phyloP scores from a whole-genome alignment of 2,888 invertebrate genomes.

The Polyploca ridens region DNA sequence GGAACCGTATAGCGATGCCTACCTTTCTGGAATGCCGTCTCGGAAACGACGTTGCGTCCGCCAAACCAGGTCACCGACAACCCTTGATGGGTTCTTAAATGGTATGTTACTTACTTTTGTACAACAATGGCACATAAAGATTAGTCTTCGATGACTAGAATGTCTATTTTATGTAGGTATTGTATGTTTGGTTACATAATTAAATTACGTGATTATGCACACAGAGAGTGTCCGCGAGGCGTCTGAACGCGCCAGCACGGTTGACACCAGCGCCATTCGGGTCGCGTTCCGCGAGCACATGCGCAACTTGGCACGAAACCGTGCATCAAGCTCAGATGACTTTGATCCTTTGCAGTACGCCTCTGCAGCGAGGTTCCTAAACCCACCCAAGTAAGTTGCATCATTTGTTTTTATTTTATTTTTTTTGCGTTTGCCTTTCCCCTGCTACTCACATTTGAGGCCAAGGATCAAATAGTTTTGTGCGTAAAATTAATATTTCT shows the following conservation, averaged over 20 bases:
- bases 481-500: too few relatives aligned
- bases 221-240: conserved; percentile 60
- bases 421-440: not conserved
- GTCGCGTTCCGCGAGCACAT: conserved; percentile 62
- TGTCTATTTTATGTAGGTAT: conserved; percentile 1
- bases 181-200: not conserved
- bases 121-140: too few relatives aligned
- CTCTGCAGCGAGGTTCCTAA: conserved; percentile 57
- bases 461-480: not conserved
- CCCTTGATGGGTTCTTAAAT: conserved; percentile 58
- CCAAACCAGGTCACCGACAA: conserved; percentile 56
- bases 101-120: conserved; percentile 41
- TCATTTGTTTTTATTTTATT: not conserved
- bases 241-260: conserved; percentile 31
- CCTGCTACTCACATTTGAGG: not conserved
- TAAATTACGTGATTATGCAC: not conserved
- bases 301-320: conserved; percentile 50
- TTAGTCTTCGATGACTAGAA: too few relatives aligned
- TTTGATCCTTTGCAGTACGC: conserved; percentile 53
- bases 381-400: conserved; percentile 32
- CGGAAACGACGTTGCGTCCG: conserved; percentile 92
- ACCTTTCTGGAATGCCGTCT: conserved; percentile 94
- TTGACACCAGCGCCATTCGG: conserved; percentile 44
- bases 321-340: conserved; percentile 54
- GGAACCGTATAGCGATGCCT: conserved; percentile 92